Percentiles rank a stretch among this genome's conserved stretches.
Conservation (phyloP, 2,888 invertebrate genomes). For the Drosophila antonietae region DNA sequence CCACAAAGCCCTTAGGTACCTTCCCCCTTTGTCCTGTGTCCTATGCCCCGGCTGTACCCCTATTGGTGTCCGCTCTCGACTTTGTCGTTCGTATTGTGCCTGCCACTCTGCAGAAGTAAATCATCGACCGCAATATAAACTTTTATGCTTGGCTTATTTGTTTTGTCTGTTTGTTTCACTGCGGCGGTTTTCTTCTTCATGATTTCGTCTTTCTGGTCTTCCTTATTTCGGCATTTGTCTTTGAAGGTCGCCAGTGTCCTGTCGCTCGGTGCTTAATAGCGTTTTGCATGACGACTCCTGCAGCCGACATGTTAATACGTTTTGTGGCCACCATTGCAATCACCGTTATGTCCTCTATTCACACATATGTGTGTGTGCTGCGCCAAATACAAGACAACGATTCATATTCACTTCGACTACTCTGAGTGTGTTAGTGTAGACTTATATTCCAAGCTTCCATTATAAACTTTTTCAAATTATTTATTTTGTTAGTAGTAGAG, state of each 20-base stretch:
- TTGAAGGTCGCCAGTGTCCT: constrained; percentile 32
- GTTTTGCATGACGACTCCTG: constrained; percentile 47
- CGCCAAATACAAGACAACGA: not conserved
- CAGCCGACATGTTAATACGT: constrained; percentile 73
- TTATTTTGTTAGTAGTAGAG: not conserved
- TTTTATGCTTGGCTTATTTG: constrained; percentile 80
- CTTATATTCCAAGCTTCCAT: not conserved
- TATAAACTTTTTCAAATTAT: not conserved
- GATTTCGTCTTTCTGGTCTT: constrained; percentile 45
- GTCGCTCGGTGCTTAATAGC: constrained; percentile 32
- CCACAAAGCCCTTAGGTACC: constrained; percentile 47
- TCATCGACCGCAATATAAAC: constrained; percentile 79
- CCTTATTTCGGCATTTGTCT: constrained; percentile 41
- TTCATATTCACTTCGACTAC: not conserved
- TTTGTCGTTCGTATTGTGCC: constrained; percentile 25
- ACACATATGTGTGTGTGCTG: constrained; percentile 1
- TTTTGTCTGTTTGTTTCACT: constrained; percentile 68
- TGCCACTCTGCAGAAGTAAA: constrained; percentile 59
- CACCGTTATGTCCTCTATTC: constrained; percentile 45
- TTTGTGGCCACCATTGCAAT: constrained; percentile 73
- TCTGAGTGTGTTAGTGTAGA: not conserved
- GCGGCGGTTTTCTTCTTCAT: constrained; percentile 59
- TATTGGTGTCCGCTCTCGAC: constrained; percentile 4
- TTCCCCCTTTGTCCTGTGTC: not conserved
- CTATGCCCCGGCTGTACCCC: not conserved